Percentiles rank a stretch among this genome's conserved stretches.
These are phyloP conservation scores for Artemia sp. DNA, from an alignment of 2,888 invertebrate species.

Conservation along the genomic window DNA sequence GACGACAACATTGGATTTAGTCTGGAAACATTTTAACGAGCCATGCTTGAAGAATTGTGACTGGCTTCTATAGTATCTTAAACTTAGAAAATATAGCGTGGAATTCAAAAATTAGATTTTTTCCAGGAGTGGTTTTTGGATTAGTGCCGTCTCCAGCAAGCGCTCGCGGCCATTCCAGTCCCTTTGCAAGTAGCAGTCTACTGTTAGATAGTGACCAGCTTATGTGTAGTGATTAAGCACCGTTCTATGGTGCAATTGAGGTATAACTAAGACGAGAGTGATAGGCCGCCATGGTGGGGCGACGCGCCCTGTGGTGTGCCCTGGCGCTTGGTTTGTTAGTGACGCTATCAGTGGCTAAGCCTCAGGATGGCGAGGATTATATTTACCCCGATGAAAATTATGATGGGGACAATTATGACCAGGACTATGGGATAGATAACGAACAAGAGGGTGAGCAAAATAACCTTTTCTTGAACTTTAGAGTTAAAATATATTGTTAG, in stretches of 20 bases:
- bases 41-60: too few relatives aligned
- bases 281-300: constrained; percentile 15
- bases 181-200: neutral
- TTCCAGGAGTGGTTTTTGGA: constrained; percentile 14
- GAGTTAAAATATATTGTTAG: too few relatives aligned
- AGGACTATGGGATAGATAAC: neutral
- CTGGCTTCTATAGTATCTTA: too few relatives aligned
- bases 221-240: neutral
- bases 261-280: constrained; percentile 4
- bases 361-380: neutral
- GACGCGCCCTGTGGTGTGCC: constrained; percentile 15
- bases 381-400: neutral
- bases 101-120: constrained; percentile 3
- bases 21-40: too few relatives aligned
- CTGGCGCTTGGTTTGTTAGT: neutral
- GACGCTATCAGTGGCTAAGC: constrained; percentile 10
- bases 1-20: too few relatives aligned
- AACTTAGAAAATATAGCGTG: neutral
- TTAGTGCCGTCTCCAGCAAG: constrained; percentile 11
- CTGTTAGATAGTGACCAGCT: constrained; percentile 11
- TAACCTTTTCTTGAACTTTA: too few relatives aligned
- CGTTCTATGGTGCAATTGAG: constrained; percentile 7
- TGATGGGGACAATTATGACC: neutral
- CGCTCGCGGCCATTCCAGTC: constrained; percentile 9
- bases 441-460: neutral